Evolutionary conservation across 2,888 invertebrate species (phyloP).

Genomic region (Sepiola atlantica): DNA sequence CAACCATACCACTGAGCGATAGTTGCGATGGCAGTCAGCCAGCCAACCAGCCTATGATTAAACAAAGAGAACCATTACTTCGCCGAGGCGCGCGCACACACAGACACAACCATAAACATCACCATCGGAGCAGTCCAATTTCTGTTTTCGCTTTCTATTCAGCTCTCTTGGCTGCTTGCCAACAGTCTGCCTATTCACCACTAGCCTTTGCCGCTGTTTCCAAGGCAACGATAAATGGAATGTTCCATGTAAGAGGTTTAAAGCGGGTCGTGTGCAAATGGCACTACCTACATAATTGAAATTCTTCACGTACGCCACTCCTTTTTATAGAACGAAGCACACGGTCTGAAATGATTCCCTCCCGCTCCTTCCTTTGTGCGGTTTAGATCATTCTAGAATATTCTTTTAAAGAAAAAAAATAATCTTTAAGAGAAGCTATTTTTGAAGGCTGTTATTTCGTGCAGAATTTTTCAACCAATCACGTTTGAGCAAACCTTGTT

Average conservation of each 20-base stretch:
- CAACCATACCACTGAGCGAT: neutral
- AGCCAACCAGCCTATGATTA: neutral
- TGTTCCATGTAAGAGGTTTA: neutral
- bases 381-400: no score
- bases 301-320: no score
- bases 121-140: constrained; percentile 32
- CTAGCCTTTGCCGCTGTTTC: neutral
- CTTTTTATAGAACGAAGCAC: no score
- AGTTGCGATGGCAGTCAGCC: neutral
- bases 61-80: neutral
- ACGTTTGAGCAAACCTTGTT: no score
- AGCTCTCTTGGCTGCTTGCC: constrained; percentile 18
- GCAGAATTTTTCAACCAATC: no score
- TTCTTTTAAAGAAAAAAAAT: no score
- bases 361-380: no score
- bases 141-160: constrained; percentile 32
- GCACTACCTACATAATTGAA: neutral
- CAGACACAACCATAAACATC: neutral
- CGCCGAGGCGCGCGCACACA: neutral
- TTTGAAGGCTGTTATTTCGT: no score
- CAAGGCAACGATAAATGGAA: constrained; percentile 32
- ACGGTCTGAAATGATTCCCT: no score
- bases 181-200: constrained; percentile 12
- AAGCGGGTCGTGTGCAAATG: neutral
- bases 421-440: no score